Percentiles rank a stretch among this genome's conserved stretches.
These are phyloP conservation scores for Phaonia tiefii DNA, from an alignment of 2,888 invertebrate genomes.

Conservation along the genomic window DNA sequence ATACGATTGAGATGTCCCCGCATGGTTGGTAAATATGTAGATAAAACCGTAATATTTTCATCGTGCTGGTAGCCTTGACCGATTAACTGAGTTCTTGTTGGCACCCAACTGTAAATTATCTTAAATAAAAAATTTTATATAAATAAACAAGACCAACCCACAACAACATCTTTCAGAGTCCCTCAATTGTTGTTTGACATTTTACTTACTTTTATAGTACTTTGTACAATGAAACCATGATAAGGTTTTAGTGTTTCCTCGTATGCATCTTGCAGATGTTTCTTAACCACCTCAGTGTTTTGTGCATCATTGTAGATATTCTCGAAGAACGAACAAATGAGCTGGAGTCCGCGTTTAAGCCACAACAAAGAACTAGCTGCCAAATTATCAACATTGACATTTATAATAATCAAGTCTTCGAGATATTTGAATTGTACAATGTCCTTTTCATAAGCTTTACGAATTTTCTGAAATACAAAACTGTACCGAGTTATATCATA, in stretches of 20 bases:
- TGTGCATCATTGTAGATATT: conserved; percentile 77
- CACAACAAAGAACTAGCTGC: conserved; percentile 86
- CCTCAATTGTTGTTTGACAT: background rate
- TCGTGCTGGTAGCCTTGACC: conserved; percentile 80
- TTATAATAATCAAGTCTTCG: conserved; percentile 85
- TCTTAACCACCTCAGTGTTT: conserved; percentile 82
- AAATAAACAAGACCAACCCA: conserved; percentile 62
- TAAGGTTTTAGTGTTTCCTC: conserved; percentile 86
- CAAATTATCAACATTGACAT: conserved; percentile 82
- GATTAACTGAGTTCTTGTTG: conserved; percentile 83
- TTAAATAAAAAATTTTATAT: conserved; percentile 77
- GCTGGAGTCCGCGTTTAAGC: conserved; percentile 83
- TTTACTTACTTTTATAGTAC: conserved; percentile 86
- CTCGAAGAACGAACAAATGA: conserved; percentile 79
- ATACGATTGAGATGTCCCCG: conserved; percentile 83
- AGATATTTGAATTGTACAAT: conserved; percentile 83
- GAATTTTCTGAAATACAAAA: conserved; percentile 86
- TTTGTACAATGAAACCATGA: conserved; percentile 89
- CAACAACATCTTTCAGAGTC: background rate
- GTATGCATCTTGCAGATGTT: conserved; percentile 85
- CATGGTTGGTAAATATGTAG: conserved; percentile 82
- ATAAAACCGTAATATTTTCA: conserved; percentile 80
- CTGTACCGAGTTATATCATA: too few species aligned
- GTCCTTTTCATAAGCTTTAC: conserved; percentile 82
- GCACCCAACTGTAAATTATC: conserved; percentile 85